Conservation (phyloP, 2,797 vertebrate species). For the Xenopus petersii region DNA sequence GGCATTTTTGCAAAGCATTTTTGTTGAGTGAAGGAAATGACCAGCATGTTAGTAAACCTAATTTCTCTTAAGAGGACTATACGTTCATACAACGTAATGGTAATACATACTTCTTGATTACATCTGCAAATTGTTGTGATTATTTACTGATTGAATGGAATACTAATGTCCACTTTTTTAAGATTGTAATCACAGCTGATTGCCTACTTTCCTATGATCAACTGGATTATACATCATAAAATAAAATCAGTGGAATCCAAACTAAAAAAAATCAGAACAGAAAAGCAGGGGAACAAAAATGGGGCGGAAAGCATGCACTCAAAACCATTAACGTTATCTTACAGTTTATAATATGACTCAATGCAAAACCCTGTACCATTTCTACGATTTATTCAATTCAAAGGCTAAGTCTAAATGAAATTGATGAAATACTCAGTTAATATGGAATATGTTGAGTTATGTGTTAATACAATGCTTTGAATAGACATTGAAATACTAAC, state of each 20-base stretch:
- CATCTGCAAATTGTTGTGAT: conserved; percentile 41
- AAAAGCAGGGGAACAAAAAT: conserved; percentile 21
- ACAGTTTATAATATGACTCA: not conserved
- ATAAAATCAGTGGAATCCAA: conserved; percentile 20
- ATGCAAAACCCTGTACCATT: too few species aligned
- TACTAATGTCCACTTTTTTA: conserved; percentile 24
- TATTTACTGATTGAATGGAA: conserved; percentile 47
- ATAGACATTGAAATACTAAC: too few species aligned
- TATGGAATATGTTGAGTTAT: too few species aligned
- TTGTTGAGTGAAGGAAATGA: too few species aligned
- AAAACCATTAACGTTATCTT: conserved; percentile 1
- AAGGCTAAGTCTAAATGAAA: too few species aligned
- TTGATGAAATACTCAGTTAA: too few species aligned
- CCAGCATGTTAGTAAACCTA: not conserved
- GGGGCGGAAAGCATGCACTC: not conserved
- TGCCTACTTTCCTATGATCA: conserved; percentile 35
- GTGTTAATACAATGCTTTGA: too few species aligned
- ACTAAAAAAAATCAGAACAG: conserved; percentile 26
- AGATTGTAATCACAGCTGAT: conserved; percentile 45
- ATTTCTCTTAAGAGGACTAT: not conserved
- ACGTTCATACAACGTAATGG: conserved; percentile 5
- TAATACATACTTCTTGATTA: conserved; percentile 45
- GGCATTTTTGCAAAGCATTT: too few species aligned
- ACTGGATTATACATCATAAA: conserved; percentile 36
- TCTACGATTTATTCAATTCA: too few species aligned